Conservation (phyloP, 1,140 invertebrate genomes). For the Hermatobates lingyangjiaoensis region DNA sequence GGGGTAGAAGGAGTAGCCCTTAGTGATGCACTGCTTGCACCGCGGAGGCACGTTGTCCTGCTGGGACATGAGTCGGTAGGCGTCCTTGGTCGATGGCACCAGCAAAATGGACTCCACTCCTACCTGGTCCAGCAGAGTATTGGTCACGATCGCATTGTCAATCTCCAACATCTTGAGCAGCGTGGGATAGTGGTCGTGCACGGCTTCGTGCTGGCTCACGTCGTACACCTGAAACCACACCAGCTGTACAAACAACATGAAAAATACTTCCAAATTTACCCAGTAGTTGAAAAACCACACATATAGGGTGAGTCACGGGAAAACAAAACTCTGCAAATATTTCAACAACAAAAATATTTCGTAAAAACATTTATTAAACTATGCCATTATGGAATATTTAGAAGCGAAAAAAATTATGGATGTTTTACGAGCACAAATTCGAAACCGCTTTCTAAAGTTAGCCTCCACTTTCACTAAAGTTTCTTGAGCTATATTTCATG, state of each 20-base stretch:
- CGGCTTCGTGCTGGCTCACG: conserved; percentile 31
- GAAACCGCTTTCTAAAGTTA: too few species aligned
- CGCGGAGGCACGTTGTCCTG: conserved; percentile 30
- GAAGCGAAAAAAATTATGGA: too few species aligned
- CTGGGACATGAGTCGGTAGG: conserved; percentile 38
- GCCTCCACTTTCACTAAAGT: too few species aligned
- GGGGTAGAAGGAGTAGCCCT: conserved; percentile 7
- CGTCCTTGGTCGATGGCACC: conserved; percentile 38
- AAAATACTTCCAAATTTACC: too few species aligned
- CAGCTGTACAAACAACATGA: neutral
- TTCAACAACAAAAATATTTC: too few species aligned
- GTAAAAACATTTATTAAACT: too few species aligned
- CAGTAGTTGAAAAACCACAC: too few species aligned
- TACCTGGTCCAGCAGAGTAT: conserved; percentile 63
- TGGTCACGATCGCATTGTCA: conserved; percentile 53
- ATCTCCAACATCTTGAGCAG: conserved; percentile 53
- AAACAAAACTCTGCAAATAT: too few species aligned
- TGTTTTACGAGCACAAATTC: too few species aligned
- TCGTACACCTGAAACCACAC: conserved; percentile 33
- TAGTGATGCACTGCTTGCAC: conserved; percentile 8
- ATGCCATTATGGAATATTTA: too few species aligned
- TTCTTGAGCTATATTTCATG: too few species aligned
- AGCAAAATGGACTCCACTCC: conserved; percentile 44
- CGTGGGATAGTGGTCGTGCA: conserved; percentile 27
- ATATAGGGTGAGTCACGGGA: too few species aligned